Conservation (phyloP, 2,113 vertebrate genomes). For the Perca flavescens region DNA sequence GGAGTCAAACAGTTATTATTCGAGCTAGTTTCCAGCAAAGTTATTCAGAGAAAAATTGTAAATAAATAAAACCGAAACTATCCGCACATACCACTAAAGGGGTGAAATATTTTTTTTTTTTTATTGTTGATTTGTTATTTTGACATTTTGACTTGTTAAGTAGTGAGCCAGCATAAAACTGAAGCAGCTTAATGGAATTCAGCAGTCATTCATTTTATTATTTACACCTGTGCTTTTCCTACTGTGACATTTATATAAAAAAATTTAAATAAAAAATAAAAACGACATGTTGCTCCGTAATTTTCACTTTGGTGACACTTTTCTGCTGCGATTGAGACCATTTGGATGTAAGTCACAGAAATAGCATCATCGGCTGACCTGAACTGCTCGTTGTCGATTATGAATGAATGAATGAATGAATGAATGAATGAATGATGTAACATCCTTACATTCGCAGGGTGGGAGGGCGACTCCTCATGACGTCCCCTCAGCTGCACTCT, state of each 20-base stretch:
- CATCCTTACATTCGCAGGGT: conserved; percentile 72
- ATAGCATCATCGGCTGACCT: background rate
- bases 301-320: no score
- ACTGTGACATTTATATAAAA: background rate
- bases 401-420: background rate
- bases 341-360: background rate
- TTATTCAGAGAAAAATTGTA: no score
- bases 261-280: no score
- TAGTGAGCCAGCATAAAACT: background rate
- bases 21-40: no score
- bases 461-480: conserved; percentile 75
- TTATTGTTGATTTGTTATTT: no score
- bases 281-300: background rate
- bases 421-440: background rate
- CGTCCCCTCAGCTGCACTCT: conserved; percentile 76
- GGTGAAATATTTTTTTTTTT: background rate
- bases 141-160: background rate
- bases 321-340: background rate
- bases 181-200: background rate
- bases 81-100: background rate
- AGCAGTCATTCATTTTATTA: background rate
- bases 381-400: background rate
- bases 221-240: background rate
- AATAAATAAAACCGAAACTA: background rate
- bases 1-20: no score